phyloP scores from a whole-genome alignment of 2,888 invertebrate species.

The Caenorhabditis sp. region DNA sequence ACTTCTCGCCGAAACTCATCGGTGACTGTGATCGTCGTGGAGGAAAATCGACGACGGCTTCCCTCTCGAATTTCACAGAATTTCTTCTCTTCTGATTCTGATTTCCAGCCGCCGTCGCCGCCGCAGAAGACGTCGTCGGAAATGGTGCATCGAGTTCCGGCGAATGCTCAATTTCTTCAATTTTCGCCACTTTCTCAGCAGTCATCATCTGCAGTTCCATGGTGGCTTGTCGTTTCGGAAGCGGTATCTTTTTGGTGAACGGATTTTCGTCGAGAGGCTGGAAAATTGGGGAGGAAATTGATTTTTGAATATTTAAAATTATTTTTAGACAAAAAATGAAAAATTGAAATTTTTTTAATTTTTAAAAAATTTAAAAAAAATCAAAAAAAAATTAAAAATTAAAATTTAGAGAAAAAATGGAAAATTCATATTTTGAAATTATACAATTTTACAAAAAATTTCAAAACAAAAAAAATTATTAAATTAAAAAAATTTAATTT shows the following conservation, averaged over 20 bases:
- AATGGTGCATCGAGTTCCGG: too few relatives aligned
- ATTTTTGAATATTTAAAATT: background rate
- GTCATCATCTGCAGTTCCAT: background rate
- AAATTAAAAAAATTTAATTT: too few relatives aligned
- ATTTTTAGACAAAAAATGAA: background rate
- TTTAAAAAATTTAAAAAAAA: too few relatives aligned
- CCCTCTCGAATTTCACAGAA: slow-evolving; percentile 4
- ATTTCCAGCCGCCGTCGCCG: too few relatives aligned
- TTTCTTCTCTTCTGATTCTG: too few relatives aligned
- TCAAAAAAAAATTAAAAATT: background rate
- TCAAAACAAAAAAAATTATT: too few relatives aligned
- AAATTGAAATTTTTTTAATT: background rate
- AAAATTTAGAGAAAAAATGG: too few relatives aligned
- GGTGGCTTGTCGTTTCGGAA: slow-evolving; percentile 36
- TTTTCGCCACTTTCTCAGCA: background rate
- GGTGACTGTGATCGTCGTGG: slow-evolving; percentile 46
- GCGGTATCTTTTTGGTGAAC: slow-evolving; percentile 44
- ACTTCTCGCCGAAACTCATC: slow-evolving; percentile 48
- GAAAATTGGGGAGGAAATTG: background rate
- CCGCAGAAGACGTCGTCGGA: background rate
- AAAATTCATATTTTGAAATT: too few relatives aligned
- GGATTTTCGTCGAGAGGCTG: slow-evolving; percentile 27
- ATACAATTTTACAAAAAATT: too few relatives aligned
- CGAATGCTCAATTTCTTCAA: too few relatives aligned
- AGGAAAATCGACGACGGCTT: background rate